Conservation (phyloP, 2,797 vertebrate species). For the Hyperoplus lanceolatus region DNA sequence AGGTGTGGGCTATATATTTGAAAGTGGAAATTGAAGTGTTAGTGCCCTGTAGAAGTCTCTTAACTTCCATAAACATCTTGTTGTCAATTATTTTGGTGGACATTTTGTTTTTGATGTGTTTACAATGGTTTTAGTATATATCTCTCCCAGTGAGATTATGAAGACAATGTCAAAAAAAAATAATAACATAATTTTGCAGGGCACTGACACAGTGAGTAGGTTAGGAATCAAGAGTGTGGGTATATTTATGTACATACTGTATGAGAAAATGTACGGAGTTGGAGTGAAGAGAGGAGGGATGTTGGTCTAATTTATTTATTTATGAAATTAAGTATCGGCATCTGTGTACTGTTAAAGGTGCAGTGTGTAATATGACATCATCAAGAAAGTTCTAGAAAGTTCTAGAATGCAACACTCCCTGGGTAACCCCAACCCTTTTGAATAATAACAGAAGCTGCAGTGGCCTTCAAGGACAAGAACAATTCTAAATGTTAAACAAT, state of each 20-base stretch:
- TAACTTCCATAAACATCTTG: not conserved
- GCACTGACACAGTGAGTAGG: conserved; percentile 44
- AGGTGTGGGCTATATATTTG: conserved; percentile 43
- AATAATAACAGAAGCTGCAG: too few relatives aligned
- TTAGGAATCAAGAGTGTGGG: conserved; percentile 42
- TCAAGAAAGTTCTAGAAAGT: too few relatives aligned
- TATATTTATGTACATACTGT: conserved; percentile 71
- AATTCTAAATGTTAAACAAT: too few relatives aligned
- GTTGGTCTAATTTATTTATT: conserved; percentile 85
- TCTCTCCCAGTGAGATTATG: not conserved
- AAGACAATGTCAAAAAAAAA: not conserved
- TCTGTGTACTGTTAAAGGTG: conserved; percentile 26
- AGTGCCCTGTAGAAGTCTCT: conserved; percentile 36
- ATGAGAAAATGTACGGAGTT: conserved; percentile 63
- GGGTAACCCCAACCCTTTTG: too few relatives aligned
- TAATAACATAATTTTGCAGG: conserved; percentile 34
- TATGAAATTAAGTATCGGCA: conserved; percentile 65
- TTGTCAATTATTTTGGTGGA: conserved; percentile 2
- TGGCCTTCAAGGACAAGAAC: too few relatives aligned
- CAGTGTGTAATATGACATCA: too few relatives aligned
- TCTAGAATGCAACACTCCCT: too few relatives aligned
- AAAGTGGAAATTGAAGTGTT: conserved; percentile 46
- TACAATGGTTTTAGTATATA: not conserved
- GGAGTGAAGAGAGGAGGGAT: conserved; percentile 47
- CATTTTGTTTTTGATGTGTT: conserved; percentile 21